Base-by-base conservation (phyloP, 2,888 invertebrate species). In the Helicoverpa assulta region DNA sequence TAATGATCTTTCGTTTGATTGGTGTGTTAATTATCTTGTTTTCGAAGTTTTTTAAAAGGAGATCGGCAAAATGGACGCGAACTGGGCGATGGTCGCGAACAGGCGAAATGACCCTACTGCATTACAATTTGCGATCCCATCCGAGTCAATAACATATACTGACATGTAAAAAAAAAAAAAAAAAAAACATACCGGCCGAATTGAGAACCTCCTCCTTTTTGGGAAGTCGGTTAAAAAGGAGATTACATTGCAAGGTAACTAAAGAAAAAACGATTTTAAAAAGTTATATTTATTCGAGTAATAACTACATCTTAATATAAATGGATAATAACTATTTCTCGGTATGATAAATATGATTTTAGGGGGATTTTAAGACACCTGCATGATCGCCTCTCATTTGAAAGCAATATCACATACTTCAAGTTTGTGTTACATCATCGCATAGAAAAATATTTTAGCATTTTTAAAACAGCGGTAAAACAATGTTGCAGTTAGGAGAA, bases 231-330 rank as follows among this genome's bases (percentile, higher is more conserved):
- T n/a, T n/a, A n/a, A 26, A 26, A 26, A 26, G 26, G 4, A 26
- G 4, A 26, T 26, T 26, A 26, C 26, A 4, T 26, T 40, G 7
- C 5, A 33, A 55, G 55, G 26, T n/a, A 47, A 26, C n/a, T 81
- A 85, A 89, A 88, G 86, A 85, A 86, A 85, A 86, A 86, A 80
- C 82, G 76, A 75, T 87, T 93, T 93, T 93, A 93, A 95, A 95
- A 95, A 95, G 94, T 95, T 95, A 95, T 94, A 95, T 96, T 96
- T 96, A 96, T 96, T 96, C 95, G 95, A 96, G 96, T 96, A 96
- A 96, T 96, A 96, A 95, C 95, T 96, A 96, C 95, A 95, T 91
- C 95, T 95, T 96, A 96, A 93, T 92, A 94, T 93, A 94, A 94
- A 94, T 94, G 93, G 92, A 95, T 94, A 94, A 93, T 94, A 94